A percentile compares a stretch with the other conserved stretches of the same genome.
These are phyloP conservation scores for Megaptera novaeangliae DNA, from an alignment of 2,113 vertebrate species.

Conservation along the genomic window DNA sequence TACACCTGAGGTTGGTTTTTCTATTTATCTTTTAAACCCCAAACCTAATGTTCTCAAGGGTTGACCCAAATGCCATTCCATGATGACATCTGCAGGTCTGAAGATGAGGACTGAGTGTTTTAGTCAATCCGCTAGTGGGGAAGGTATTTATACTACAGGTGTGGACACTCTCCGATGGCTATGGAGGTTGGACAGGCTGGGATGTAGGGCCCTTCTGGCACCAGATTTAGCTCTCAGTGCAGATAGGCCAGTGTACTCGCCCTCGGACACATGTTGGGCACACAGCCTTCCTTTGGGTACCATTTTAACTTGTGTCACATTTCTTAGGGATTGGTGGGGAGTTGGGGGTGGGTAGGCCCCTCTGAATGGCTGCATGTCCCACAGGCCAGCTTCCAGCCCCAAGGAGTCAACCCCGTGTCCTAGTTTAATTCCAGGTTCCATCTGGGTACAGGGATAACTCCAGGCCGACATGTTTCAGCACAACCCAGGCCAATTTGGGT, in stretches of 20 bases:
- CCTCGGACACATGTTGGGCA: neutral
- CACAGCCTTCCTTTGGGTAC: neutral
- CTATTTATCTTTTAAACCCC: constrained; percentile 21
- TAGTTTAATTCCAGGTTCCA: neutral
- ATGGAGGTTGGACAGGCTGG: neutral
- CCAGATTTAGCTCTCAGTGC: neutral
- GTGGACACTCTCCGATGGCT: neutral
- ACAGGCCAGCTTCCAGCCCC: neutral
- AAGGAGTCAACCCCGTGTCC: neutral
- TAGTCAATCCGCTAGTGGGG: neutral
- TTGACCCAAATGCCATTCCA: neutral
- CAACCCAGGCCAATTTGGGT: neutral
- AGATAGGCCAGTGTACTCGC: fast-evolving
- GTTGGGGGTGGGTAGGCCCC: neutral
- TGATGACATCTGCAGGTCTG: neutral
- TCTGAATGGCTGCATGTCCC: neutral
- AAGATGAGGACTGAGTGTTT: neutral
- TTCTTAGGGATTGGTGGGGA: neutral
- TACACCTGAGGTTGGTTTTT: neutral
- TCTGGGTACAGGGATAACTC: neutral
- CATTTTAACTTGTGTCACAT: neutral
- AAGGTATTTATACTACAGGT: neutral
- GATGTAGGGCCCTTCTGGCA: neutral
- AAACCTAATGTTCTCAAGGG: neutral
- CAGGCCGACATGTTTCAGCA: neutral